Conservation (phyloP, 2,797 vertebrate species). For the Syngnathus acus region DNA sequence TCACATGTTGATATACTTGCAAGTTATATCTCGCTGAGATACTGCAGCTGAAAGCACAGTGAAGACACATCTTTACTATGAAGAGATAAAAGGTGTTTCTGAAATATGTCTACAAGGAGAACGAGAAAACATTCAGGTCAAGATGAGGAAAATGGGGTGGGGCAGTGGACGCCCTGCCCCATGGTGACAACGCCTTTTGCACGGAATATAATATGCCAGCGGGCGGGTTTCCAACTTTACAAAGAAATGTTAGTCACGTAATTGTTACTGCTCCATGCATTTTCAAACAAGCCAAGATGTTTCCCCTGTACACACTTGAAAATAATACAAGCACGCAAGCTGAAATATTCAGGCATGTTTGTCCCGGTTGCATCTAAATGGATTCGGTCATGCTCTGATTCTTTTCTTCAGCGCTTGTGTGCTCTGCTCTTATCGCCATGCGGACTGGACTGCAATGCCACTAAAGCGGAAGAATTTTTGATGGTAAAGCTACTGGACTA, state of each 20-base stretch:
- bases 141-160: neutral
- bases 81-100: constrained; percentile 13
- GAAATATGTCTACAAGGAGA: constrained; percentile 16
- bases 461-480: constrained; percentile 23
- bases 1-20: constrained; percentile 33
- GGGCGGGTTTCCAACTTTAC: constrained; percentile 27
- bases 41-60: constrained; percentile 11
- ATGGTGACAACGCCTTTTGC: no score
- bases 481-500: constrained; percentile 14
- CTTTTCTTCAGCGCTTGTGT: constrained; percentile 16
- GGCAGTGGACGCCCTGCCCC: no score
- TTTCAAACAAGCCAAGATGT: neutral
- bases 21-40: constrained; percentile 19
- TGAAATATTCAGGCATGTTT: constrained; percentile 53
- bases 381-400: constrained; percentile 35
- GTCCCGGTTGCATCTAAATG: constrained; percentile 43
- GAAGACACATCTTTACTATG: constrained; percentile 14
- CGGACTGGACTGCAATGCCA: constrained; percentile 14
- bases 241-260: constrained; percentile 15
- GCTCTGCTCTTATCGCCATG: constrained; percentile 27
- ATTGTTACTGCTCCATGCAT: constrained; percentile 21
- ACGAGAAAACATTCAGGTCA: constrained; percentile 15
- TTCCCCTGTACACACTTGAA: constrained; percentile 13
- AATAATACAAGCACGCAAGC: constrained; percentile 17
- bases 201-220: constrained; percentile 20